Conservation (phyloP, 1,140 invertebrate genomes). For the Papilio polytes region DNA sequence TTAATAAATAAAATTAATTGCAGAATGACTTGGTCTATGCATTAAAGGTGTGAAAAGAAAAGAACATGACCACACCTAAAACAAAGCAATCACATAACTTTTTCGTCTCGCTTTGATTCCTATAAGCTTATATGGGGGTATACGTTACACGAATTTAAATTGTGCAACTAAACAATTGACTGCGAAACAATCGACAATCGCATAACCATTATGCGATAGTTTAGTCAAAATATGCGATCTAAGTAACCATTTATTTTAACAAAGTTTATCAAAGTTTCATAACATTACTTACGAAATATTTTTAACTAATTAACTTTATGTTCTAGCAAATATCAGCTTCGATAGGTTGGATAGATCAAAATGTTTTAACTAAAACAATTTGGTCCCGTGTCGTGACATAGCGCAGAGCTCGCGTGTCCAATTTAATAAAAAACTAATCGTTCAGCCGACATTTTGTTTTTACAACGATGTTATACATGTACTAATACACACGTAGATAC, state of each 20-base stretch:
- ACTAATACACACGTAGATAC: neutral
- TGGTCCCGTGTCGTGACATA: neutral
- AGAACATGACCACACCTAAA: too few relatives aligned
- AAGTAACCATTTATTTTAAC: too few relatives aligned
- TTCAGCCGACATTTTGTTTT: constrained; percentile 8
- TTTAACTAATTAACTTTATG: neutral
- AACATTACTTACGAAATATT: neutral
- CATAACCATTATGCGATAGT: too few relatives aligned
- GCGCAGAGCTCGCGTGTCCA: neutral
- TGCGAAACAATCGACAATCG: too few relatives aligned
- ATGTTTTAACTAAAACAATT: constrained; percentile 4
- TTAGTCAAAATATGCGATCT: too few relatives aligned
- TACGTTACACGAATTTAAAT: too few relatives aligned
- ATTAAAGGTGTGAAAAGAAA: too few relatives aligned
- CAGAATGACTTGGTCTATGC: neutral
- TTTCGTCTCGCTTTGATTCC: too few relatives aligned
- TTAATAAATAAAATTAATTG: neutral
- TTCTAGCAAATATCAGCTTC: neutral
- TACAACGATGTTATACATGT: neutral
- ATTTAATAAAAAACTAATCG: constrained; percentile 19
- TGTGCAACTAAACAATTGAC: too few relatives aligned
- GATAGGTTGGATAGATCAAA: neutral
- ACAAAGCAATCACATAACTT: too few relatives aligned
- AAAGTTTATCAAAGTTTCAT: too few relatives aligned
- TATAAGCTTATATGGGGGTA: too few relatives aligned